Evolutionary conservation across 2,113 vertebrate species (phyloP).

Genomic region (Oryzias javanicus): DNA sequence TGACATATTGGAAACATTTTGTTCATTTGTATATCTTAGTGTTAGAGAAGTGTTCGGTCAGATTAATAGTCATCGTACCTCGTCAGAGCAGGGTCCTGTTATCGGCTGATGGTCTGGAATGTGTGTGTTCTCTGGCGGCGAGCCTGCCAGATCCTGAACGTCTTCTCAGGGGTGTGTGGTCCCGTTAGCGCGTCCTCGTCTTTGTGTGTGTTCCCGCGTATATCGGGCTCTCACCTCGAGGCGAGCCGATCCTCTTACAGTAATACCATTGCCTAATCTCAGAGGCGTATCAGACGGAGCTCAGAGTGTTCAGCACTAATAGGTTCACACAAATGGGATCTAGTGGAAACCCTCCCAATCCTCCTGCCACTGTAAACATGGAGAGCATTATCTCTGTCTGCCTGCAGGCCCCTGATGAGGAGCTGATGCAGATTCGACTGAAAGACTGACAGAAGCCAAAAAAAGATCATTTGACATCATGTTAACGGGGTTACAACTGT

Average conservation of each 20-base stretch:
- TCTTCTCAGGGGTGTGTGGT: conserved; percentile 43
- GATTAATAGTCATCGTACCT: too few relatives aligned
- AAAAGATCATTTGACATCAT: conserved; percentile 41
- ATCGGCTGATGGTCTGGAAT: conserved; percentile 8
- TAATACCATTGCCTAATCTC: conserved; percentile 73
- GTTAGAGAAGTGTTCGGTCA: too few relatives aligned
- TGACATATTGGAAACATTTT: too few relatives aligned
- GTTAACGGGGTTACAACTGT: conserved; percentile 42
- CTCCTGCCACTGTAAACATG: conserved; percentile 66
- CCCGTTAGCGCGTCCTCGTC: conserved; percentile 37
- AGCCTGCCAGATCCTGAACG: conserved; percentile 39
- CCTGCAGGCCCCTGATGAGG: conserved; percentile 56
- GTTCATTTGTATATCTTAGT: too few relatives aligned
- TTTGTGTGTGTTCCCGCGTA: conserved; percentile 50
- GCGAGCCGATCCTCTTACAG: conserved; percentile 73
- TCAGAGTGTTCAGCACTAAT: conserved; percentile 62
- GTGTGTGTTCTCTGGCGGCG: conserved; percentile 10
- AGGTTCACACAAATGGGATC: conserved; percentile 74
- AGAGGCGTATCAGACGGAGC: conserved; percentile 68
- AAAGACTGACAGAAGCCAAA: conserved; percentile 52
- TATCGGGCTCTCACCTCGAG: conserved; percentile 56
- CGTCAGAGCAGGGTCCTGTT: not conserved
- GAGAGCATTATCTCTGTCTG: conserved; percentile 56
- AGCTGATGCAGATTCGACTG: conserved; percentile 68
- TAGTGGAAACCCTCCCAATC: conserved; percentile 60